These are phyloP conservation scores for Tenthredo mesomela DNA, from an alignment of 2,888 invertebrate genomes.

Conservation along the genomic window DNA sequence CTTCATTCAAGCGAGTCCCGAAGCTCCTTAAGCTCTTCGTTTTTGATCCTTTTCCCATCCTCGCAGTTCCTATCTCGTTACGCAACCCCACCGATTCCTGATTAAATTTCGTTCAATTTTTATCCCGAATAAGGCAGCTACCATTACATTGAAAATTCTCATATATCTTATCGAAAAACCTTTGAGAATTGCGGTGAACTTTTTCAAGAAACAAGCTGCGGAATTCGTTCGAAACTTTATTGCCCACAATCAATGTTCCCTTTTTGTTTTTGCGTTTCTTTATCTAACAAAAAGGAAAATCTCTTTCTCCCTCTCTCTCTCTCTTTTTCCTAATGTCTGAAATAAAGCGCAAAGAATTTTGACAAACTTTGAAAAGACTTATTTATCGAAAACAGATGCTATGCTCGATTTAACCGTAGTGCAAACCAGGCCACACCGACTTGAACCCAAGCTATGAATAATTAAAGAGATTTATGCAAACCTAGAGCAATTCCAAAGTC, in stretches of 20 bases:
- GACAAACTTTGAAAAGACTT: background rate
- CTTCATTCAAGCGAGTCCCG: background rate
- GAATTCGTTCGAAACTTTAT: background rate
- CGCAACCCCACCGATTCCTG: conserved; percentile 10
- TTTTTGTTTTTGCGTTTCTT: background rate
- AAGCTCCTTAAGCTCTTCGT: conserved; percentile 19
- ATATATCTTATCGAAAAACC: background rate
- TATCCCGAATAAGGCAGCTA: background rate
- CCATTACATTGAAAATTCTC: background rate
- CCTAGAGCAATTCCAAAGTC: background rate
- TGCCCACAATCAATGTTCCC: background rate
- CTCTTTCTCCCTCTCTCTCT: background rate
- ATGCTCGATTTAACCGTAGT: background rate
- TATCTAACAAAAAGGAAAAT: background rate
- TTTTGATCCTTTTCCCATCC: conserved; percentile 16
- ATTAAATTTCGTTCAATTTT: conserved; percentile 35
- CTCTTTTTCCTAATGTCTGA: background rate
- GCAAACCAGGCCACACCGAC: background rate
- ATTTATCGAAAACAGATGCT: conserved; percentile 9
- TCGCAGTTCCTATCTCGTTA: conserved; percentile 19
- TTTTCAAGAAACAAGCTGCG: background rate
- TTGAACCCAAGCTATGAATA: conserved; percentile 41
- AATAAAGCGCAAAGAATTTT: background rate
- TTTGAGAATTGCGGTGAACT: background rate
- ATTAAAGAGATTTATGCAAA: conserved; percentile 50